Percentiles rank a stretch among this genome's conserved stretches.
Conservation (phyloP, 1,140 invertebrate species). For the Limonius californicus region DNA sequence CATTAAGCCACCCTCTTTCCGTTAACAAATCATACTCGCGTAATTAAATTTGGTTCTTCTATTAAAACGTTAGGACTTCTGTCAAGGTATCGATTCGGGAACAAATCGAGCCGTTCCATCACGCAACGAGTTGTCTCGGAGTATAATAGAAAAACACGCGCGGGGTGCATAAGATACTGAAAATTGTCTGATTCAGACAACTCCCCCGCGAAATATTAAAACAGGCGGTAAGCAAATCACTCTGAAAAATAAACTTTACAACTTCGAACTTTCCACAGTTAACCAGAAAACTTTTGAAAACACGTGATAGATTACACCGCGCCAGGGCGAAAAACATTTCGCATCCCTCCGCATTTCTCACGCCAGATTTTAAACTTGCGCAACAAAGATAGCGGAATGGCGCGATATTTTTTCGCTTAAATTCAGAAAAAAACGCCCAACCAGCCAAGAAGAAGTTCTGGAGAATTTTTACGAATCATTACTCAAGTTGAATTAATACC, state of each 20-base stretch:
- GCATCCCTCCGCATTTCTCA: neutral
- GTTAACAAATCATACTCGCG: too few relatives aligned
- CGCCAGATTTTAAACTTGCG: neutral
- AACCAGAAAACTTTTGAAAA: conserved; percentile 1
- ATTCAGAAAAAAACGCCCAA: neutral
- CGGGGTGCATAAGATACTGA: too few relatives aligned
- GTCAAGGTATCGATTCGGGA: too few relatives aligned
- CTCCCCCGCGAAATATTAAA: neutral
- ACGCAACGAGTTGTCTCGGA: too few relatives aligned
- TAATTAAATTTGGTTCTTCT: too few relatives aligned
- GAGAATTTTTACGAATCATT: neutral
- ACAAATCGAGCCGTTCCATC: too few relatives aligned
- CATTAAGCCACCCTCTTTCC: too few relatives aligned
- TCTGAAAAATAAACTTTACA: neutral
- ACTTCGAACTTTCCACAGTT: neutral
- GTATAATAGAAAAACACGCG: too few relatives aligned
- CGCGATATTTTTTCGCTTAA: neutral
- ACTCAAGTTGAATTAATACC: neutral
- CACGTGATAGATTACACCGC: neutral
- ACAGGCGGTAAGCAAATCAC: neutral
- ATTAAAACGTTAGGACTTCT: too few relatives aligned
- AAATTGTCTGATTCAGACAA: neutral
- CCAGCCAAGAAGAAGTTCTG: neutral
- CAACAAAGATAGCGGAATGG: neutral
- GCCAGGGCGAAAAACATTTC: neutral